Base-by-base conservation (phyloP, 2,797 vertebrate genomes). In the Phoeniculus purpureus region DNA sequence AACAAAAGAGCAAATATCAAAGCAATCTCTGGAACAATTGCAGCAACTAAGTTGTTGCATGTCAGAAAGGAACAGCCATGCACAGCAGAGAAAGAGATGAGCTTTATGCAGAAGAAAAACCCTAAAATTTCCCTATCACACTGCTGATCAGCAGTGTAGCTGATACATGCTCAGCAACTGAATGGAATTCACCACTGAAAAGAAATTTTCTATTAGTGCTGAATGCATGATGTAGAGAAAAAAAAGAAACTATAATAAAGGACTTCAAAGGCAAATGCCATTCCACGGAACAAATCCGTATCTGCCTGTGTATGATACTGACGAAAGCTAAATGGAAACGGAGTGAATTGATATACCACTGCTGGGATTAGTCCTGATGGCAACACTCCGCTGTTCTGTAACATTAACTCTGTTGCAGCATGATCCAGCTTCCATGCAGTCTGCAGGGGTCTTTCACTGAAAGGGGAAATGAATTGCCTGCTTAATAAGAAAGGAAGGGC, bases 1-100 rank as follows among this genome's bases (percentile, higher is more conserved):
- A 95, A 95, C 71, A 94, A 93, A 95, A 93, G 76, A 92, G 55
- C 9, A 88, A 82, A 79, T 92, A 95, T 85, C 81, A 94, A 94
- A 94, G 91, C 65, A 86, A 82, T 92, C 87, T 92, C 85, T 89
- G 71, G 55, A 94, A 93, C 87, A 96, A 91, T 78, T 92, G 81
- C 81, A 92, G 72, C 52, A 87, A 87, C 73, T 86, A 76, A 78
- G 85, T 79, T 80, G 10, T 83, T 84, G 61, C 37, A 32, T 72
- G 83, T 79, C 81, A 90, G 83, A 91, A 95, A 91, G 47, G 74
- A 82, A 65, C 51, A 86, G 32, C 17, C 32, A n/a, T 2, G 11
- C 40, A 82, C 84, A 87, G 73, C 51, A 73, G 71, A 77, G 86
- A 37, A 81, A 84, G 75, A 84, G 23, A 47, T 0, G 6, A 82